Conservation (phyloP, 2,797 vertebrate genomes). For the Ataeniobius toweri region DNA sequence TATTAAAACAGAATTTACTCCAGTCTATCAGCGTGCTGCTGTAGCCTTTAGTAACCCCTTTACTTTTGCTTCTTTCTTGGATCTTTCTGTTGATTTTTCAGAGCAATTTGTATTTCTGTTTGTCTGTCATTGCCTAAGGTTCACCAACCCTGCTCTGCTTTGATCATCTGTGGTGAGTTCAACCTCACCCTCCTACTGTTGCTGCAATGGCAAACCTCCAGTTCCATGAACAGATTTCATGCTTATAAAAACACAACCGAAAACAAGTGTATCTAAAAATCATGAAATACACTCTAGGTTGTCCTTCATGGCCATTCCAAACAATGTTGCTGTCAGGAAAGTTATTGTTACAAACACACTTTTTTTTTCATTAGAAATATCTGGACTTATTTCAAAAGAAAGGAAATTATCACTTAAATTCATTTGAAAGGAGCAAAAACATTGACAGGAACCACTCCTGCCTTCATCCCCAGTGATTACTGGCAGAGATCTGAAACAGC, state of each 20-base stretch:
- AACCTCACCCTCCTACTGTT: neutral
- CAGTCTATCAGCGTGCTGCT: neutral
- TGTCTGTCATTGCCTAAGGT: neutral
- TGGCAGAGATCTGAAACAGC: neutral
- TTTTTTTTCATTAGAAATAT: neutral
- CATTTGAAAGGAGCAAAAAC: neutral
- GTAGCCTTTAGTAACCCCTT: neutral
- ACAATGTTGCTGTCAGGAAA: neutral
- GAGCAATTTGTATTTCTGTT: neutral
- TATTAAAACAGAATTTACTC: neutral
- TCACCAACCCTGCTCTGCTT: neutral
- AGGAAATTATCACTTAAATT: neutral
- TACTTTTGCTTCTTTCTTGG: neutral
- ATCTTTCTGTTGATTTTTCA: constrained; percentile 1
- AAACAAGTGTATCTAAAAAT: neutral
- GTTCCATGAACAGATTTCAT: neutral
- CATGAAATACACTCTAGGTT: neutral
- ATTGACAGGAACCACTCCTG: neutral
- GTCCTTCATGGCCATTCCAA: neutral
- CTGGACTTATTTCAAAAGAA: neutral
- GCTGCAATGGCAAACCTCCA: neutral
- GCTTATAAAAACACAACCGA: neutral
- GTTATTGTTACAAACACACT: neutral
- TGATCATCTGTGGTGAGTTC: neutral
- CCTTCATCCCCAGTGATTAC: neutral